Conservation (phyloP, 1,140 invertebrate species). For the Ridgeia piscesae region DNA sequence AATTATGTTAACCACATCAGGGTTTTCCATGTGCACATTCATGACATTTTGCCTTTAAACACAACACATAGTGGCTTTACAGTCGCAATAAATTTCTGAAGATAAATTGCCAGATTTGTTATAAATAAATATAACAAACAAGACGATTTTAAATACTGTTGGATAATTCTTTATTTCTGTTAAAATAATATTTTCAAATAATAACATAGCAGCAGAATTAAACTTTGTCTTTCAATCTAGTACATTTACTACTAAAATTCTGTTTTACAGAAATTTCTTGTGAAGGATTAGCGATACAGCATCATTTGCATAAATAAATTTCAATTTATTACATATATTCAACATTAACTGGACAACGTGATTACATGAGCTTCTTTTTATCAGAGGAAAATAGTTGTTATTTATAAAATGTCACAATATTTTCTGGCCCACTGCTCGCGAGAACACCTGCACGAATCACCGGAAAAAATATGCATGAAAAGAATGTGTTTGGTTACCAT, state of each 20-base stretch:
- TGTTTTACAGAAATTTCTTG: neutral
- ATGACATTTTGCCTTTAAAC: neutral
- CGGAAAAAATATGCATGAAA: neutral
- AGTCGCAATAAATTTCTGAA: neutral
- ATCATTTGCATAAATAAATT: neutral
- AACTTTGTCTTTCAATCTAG: neutral
- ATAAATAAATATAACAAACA: neutral
- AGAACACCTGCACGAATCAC: neutral
- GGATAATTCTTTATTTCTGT: constrained; percentile 1
- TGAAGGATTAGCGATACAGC: neutral
- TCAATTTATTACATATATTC: neutral
- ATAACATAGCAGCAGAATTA: neutral
- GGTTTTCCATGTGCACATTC: neutral
- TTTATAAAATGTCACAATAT: neutral
- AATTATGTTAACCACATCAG: neutral
- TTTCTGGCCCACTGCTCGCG: neutral
- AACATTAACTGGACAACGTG: neutral
- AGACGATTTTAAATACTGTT: too few species aligned
- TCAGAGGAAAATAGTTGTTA: neutral
- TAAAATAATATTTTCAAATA: constrained; percentile 5
- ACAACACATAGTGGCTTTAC: neutral
- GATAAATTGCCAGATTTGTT: neutral
- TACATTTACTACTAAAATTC: neutral
- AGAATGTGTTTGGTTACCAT: neutral
- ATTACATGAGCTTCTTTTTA: constrained; percentile 2